Evolutionary conservation across 1,140 invertebrate species (phyloP), one percentile per base, ranked within the genome.

Genomic region (Drosophila virilis): DNA sequence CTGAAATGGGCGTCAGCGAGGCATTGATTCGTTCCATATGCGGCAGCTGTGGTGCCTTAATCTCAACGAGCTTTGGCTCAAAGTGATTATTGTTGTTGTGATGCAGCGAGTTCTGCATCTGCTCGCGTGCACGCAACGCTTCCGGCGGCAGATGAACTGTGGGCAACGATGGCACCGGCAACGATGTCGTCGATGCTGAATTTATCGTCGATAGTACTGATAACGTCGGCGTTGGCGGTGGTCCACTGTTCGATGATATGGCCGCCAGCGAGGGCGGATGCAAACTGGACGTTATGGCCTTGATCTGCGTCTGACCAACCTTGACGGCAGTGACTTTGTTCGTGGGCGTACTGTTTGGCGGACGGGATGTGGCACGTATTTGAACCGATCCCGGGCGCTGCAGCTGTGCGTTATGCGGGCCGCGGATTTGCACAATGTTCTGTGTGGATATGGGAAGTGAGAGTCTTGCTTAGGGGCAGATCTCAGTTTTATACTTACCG

Each of bases 301-400:
- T 92, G 13, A 92, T 92, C 69, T 92, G 91, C 33, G 91, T 92
- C 72, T 92, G 91, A n/a, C 91, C 91, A 76, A 92, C 91, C 74
- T 92, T 92, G 33, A 92, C 91, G 77, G 90, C 90, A 74, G 91
- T 91, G 67, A 92, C 76, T 78, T 86, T 85, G 69, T 82, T 74
- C 69, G 91, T 67, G 58, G 77, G 77, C 40, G 58, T 69, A 50
- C 64, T 89, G 42, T 67, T 84, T 13, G 70, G 77, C 28, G 79
- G 77, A 46, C 77, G 83, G 12, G 70, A 46, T 10, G 91, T 72
- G 28, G 91, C 80, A 10, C 91, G 82, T 46, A 92, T 91, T 65
- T 92, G 91, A 15, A 92, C 90, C n/a, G 84, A 62, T 8, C 88
- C 82, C 12, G 91, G 67, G 2, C 91, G 80, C 51, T 79, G 89